Conservation (phyloP, 2,113 vertebrate species). For the Sakesphorus luctuosus region DNA sequence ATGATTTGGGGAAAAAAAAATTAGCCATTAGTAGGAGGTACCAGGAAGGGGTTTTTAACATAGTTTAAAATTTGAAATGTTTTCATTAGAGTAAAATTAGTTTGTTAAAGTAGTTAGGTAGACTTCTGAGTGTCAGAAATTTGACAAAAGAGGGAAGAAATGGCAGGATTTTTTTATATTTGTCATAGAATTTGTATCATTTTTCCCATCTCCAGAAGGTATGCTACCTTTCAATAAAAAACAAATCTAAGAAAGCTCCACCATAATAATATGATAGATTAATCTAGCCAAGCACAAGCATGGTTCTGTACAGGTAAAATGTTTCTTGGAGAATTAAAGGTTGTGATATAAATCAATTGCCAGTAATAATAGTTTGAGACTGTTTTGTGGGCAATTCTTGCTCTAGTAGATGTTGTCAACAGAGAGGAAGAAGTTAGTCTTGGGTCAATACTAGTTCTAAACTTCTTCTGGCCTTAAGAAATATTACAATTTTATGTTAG, state of each 20-base stretch:
- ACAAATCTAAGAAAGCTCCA: fast-evolving
- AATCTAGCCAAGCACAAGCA: not conserved
- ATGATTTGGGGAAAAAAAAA: not conserved
- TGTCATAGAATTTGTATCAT: not conserved
- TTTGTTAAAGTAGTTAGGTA: not conserved
- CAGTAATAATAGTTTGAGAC: not conserved
- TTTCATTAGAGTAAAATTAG: not conserved
- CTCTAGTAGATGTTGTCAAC: not conserved
- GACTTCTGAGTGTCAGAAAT: not conserved
- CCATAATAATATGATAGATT: not conserved
- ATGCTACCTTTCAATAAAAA: not conserved
- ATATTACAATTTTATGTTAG: not conserved
- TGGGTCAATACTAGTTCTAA: not conserved
- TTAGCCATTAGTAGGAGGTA: not conserved
- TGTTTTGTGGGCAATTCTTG: not conserved
- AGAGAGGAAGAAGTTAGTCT: not conserved
- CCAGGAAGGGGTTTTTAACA: not conserved
- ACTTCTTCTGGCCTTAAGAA: not conserved
- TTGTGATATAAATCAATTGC: not conserved
- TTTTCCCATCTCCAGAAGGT: not conserved
- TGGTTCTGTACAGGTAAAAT: not conserved
- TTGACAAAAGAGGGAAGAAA: not conserved
- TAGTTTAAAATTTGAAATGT: not conserved
- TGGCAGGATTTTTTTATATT: not conserved
- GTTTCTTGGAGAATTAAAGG: not conserved